Percentiles rank a stretch among this genome's conserved stretches.
These are phyloP conservation scores for Crocallis elinguaria DNA, from an alignment of 2,888 invertebrate genomes.

Conservation along the genomic window DNA sequence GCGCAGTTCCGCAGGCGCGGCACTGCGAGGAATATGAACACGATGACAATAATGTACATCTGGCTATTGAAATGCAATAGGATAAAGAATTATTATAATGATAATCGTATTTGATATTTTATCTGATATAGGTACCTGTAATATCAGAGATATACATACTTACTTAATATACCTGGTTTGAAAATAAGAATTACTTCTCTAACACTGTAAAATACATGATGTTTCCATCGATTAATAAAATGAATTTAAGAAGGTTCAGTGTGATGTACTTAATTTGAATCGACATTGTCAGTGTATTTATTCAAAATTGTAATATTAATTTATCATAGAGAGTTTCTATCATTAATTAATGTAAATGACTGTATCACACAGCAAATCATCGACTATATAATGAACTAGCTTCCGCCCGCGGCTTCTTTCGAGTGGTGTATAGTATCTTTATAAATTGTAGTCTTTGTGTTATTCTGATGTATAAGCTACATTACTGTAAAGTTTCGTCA, in stretches of 20 bases:
- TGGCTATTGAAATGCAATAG: constrained; percentile 53
- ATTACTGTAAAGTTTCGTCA: too few relatives aligned
- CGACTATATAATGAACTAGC: too few relatives aligned
- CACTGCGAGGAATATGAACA: constrained; percentile 48
- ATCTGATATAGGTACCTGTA: constrained; percentile 4
- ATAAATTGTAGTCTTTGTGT: too few relatives aligned
- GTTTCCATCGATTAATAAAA: neutral
- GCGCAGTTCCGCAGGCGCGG: neutral
- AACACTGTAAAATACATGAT: neutral
- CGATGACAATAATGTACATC: constrained; percentile 77
- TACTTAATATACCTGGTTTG: neutral
- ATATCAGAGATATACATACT: constrained; percentile 15
- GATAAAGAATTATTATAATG: constrained; percentile 21
- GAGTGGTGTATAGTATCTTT: too few relatives aligned
- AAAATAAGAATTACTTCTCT: neutral
- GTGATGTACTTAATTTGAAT: constrained; percentile 19
- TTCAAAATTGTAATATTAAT: neutral
- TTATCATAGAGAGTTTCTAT: neutral
- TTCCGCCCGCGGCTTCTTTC: too few relatives aligned
- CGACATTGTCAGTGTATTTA: neutral
- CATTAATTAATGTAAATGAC: neutral
- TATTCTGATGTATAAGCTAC: too few relatives aligned
- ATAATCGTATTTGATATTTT: constrained; percentile 5
- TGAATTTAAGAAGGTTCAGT: neutral
- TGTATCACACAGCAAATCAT: neutral